Conservation (phyloP, 37 sponge, comb jelly and placozoan genomes). For the Oscarella lobularis region DNA sequence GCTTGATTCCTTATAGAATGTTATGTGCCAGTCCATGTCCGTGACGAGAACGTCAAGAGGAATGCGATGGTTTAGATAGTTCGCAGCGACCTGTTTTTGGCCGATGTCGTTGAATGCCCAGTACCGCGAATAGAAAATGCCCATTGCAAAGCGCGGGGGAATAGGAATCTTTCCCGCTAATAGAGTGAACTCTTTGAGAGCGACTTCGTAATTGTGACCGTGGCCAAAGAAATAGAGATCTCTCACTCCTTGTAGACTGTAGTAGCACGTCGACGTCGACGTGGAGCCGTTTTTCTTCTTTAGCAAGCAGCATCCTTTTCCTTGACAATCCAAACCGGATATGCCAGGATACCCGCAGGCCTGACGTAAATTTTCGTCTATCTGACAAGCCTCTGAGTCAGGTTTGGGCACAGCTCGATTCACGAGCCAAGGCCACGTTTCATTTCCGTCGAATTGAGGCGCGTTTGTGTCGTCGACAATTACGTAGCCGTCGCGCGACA, state of each 20-base stretch:
- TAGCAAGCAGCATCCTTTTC: constrained; percentile 51
- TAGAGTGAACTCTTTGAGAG: constrained; percentile 49
- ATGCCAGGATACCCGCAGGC: constrained; percentile 38
- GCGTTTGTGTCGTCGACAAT: constrained; percentile 51
- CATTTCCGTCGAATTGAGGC: constrained; percentile 37
- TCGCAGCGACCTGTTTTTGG: constrained; percentile 28
- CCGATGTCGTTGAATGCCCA: constrained; percentile 62
- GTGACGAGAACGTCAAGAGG: constrained; percentile 57
- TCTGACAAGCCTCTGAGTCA: background rate
- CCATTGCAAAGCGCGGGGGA: constrained; percentile 63
- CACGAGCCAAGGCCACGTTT: constrained; percentile 51
- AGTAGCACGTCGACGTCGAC: constrained; percentile 24
- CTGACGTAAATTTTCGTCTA: constrained; percentile 4
- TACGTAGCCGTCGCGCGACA: constrained; percentile 40
- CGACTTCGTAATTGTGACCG: constrained; percentile 47
- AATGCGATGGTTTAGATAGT: constrained; percentile 30
- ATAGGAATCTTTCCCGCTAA: constrained; percentile 43
- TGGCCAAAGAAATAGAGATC: constrained; percentile 71
- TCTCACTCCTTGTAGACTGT: constrained; percentile 10
- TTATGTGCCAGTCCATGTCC: constrained; percentile 81
- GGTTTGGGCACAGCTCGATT: constrained; percentile 15
- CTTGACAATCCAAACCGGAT: constrained; percentile 26
- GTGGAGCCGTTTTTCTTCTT: too few relatives aligned
- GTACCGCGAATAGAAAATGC: constrained; percentile 58
- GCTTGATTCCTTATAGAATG: constrained; percentile 26